Evolutionary conservation across 2,797 vertebrate genomes (phyloP), one percentile per base, ranked within the genome.

Genomic region (Craterocephalus amniculus): DNA sequence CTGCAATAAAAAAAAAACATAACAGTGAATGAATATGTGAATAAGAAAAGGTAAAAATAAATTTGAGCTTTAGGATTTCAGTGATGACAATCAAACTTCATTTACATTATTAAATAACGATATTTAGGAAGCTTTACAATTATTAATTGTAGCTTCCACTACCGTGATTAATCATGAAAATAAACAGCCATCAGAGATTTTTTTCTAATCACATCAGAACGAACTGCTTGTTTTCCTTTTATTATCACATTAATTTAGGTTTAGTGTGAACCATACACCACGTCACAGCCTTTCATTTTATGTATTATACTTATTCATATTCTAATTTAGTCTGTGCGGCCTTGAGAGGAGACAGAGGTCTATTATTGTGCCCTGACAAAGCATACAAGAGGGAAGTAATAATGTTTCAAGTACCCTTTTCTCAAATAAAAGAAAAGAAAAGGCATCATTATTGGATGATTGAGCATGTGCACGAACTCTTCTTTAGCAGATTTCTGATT

Each of bases 401-500:
- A 14, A 51, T 51, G 49, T 26, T 51, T 11, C 5, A 26, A 51
- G 4, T 26, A 6, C 16, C 43, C 20, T 9, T 7, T 45, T 26
- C 13, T 51, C 14, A 31, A 24, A 38, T n/a, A 24, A 56, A 22
- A 22, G n/a, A 22, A 10, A 24, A 31, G 38, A 65, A 66, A 14
- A 56, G n/a, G 51, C 38, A 29, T 22, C 38, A 32, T 32, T 24
- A 3, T 31, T 56, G 20, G 16, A 27, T 40, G 20, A 40, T 66
- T 56, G 52, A 43, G 29, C 52, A 56, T 40, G 26, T 56, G 12
- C n/a, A 13, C 18, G 36, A 31, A 4, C 45, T 58, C 48, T 36
- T 48, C 20, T 67, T 49, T 24, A 22, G 34, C 5, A 22, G 32
- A n/a, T 67, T 48, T 10, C 27, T 67, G 64, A 58, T 26, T 26